phyloP scores from a whole-genome alignment of 2,888 invertebrate species.

The Thymelicus sylvestris region DNA sequence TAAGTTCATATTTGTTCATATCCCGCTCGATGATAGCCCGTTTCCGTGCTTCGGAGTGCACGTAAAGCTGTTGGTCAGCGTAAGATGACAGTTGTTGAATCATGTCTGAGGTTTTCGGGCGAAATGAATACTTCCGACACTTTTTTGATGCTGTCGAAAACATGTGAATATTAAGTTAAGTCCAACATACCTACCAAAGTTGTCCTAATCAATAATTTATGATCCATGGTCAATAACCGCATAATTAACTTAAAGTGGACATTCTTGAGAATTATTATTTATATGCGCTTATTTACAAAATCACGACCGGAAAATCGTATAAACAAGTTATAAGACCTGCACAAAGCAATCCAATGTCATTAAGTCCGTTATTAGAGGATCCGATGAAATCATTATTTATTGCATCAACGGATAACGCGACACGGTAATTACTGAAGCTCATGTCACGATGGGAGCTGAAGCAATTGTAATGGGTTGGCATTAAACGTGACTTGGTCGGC shows the following conservation, averaged over 20 bases:
- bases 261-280: too few relatives aligned
- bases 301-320: background rate
- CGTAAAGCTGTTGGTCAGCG: too few relatives aligned
- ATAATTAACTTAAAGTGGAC: too few relatives aligned
- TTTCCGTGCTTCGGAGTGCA: too few relatives aligned
- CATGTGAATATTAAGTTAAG: too few relatives aligned
- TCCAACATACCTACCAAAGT: too few relatives aligned
- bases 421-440: constrained; percentile 37
- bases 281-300: background rate
- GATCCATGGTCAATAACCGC: background rate
- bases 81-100: too few relatives aligned
- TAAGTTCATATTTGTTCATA: too few relatives aligned
- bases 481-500: constrained; percentile 1
- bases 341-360: constrained; percentile 39
- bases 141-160: too few relatives aligned
- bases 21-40: too few relatives aligned
- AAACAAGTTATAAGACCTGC: constrained; percentile 17
- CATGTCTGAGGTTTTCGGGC: too few relatives aligned
- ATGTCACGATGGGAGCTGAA: constrained; percentile 21
- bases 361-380: constrained; percentile 43
- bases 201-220: background rate
- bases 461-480: constrained; percentile 7
- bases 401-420: constrained; percentile 36
- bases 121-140: too few relatives aligned
- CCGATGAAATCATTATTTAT: constrained; percentile 45